A percentile compares a stretch with the other conserved stretches of the same genome.
Evolutionary conservation across 1,140 invertebrate species (phyloP).

Genomic region (Platyscapa corneri): DNA sequence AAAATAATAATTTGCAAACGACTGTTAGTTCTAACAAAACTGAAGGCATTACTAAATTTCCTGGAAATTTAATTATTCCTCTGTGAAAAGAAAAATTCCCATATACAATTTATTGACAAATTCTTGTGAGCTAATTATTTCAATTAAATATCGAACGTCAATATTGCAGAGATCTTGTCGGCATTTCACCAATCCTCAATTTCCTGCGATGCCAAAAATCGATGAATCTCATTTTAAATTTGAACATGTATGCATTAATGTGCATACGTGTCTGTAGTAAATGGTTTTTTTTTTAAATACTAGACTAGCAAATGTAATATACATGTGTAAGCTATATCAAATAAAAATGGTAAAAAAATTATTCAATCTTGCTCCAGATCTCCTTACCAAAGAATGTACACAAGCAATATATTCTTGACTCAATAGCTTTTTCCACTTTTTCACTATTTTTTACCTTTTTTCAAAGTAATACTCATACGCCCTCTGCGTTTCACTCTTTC

Average conservation of each 20-base stretch:
- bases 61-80: no score
- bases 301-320: neutral
- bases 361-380: constrained; percentile 23
- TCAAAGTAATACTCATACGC: neutral
- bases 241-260: neutral
- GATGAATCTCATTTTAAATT: neutral
- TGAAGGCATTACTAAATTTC: no score
- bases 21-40: no score
- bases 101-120: neutral
- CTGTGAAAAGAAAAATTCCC: neutral
- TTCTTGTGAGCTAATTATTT: neutral
- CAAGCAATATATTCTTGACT: neutral
- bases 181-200: neutral
- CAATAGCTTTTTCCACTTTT: neutral
- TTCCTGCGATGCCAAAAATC: neutral
- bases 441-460: neutral
- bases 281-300: neutral
- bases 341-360: neutral
- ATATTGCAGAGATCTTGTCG: neutral
- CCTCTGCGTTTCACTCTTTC: neutral
- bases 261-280: neutral
- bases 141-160: neutral
- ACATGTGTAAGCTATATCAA: neutral
- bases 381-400: constrained; percentile 3
- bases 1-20: neutral